phyloP scores from a whole-genome alignment of 1,140 invertebrate genomes.

The Schmidtea mediterranea region DNA sequence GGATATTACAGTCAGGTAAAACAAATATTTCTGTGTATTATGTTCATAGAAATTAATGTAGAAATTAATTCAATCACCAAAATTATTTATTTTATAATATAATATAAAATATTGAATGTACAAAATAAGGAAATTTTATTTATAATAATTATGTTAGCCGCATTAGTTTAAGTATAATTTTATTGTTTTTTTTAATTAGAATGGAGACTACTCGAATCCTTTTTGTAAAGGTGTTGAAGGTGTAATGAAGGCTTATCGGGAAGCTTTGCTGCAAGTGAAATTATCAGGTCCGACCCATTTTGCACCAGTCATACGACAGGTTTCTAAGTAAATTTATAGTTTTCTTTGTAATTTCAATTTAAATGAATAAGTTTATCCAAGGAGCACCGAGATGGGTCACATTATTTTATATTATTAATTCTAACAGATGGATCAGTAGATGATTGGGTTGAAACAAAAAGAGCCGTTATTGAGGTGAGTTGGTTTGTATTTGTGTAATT shows the following conservation, averaged over 20 bases:
- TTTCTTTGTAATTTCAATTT: background rate
- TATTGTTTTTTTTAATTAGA: constrained; percentile 11
- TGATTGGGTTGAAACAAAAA: constrained; percentile 36
- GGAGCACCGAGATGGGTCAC: constrained; percentile 26
- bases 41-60: too few relatives aligned
- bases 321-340: constrained; percentile 8
- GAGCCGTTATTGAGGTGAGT: constrained; percentile 26
- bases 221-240: constrained; percentile 31
- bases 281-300: constrained; percentile 32
- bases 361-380: constrained; percentile 9
- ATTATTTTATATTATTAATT: constrained; percentile 38
- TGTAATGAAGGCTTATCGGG: constrained; percentile 28
- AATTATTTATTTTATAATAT: too few relatives aligned
- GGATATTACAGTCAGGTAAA: too few relatives aligned
- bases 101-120: too few relatives aligned
- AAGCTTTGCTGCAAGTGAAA: constrained; percentile 24
- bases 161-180: too few relatives aligned
- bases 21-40: too few relatives aligned
- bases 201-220: constrained; percentile 32
- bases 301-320: constrained; percentile 28
- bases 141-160: too few relatives aligned
- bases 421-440: constrained; percentile 41
- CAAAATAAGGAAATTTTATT: too few relatives aligned
- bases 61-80: too few relatives aligned
- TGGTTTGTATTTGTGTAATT: too few relatives aligned